phyloP scores from a whole-genome alignment of 2,888 invertebrate species.

The Drosophila cracens region DNA sequence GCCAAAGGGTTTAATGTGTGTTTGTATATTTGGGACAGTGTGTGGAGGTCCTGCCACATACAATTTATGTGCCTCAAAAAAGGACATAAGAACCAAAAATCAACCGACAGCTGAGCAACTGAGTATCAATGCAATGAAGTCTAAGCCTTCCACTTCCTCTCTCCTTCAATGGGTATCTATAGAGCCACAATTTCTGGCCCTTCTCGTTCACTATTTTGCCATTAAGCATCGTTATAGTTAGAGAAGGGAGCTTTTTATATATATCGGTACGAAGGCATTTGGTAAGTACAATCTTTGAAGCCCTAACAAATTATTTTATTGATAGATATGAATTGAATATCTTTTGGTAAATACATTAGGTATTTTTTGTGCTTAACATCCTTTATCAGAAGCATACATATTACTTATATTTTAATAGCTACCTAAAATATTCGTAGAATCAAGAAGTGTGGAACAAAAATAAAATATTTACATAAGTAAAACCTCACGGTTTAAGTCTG shows the following conservation, averaged over 20 bases:
- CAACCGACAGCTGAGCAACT: constrained; percentile 65
- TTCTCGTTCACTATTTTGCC: not conserved
- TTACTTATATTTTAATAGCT: not conserved
- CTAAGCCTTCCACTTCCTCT: constrained; percentile 10
- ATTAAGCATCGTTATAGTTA: constrained; percentile 3
- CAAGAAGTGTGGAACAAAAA: not conserved
- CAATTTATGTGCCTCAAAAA: constrained; percentile 74
- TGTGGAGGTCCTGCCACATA: constrained; percentile 47
- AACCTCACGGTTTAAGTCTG: not conserved
- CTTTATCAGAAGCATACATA: not conserved
- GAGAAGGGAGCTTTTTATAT: constrained; percentile 20
- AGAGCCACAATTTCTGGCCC: not conserved
- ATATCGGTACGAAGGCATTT: not conserved
- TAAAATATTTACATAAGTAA: not conserved
- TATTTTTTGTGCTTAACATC: not conserved
- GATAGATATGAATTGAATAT: not conserved
- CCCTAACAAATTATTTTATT: not conserved
- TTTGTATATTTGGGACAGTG: constrained; percentile 14
- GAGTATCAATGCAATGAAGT: constrained; percentile 68
- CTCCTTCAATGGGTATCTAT: not conserved
- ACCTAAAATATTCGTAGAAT: not conserved
- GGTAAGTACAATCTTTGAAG: not conserved
- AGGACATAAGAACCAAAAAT: constrained; percentile 59
- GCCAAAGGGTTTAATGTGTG: constrained; percentile 57
- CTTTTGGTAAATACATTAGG: not conserved